Conservation (phyloP, 2,113 vertebrate genomes). For the Chloroceryle aenea region DNA sequence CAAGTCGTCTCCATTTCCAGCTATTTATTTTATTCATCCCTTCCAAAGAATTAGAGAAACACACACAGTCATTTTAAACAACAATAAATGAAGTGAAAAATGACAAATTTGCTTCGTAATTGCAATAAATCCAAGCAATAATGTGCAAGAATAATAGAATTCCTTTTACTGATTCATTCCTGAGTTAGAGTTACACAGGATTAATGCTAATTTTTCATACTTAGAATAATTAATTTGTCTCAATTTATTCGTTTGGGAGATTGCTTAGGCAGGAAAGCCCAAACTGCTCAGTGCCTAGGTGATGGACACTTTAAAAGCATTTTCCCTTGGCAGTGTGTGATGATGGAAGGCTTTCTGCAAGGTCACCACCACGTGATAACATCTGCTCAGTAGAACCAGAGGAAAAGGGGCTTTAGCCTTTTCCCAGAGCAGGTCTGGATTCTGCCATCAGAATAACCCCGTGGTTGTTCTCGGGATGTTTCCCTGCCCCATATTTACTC, state of each 20-base stretch:
- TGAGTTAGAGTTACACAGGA: not conserved
- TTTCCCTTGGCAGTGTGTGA: not conserved
- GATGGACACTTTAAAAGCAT: not conserved
- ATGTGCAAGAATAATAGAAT: not conserved
- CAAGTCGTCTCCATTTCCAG: not conserved
- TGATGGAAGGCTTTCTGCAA: not conserved
- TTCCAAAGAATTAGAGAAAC: conserved; percentile 11
- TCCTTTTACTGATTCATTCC: not conserved
- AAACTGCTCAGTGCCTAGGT: not conserved
- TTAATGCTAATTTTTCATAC: conserved; percentile 15
- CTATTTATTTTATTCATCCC: not conserved
- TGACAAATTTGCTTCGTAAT: not conserved
- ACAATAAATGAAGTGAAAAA: conserved; percentile 21
- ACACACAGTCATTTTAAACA: not conserved
- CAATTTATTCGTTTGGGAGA: not conserved
- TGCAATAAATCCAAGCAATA: conserved; percentile 7
- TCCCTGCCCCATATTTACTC: not conserved
- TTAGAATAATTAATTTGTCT: not conserved
- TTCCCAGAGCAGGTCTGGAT: not conserved
- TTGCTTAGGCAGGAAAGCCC: not conserved
- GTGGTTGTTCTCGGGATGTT: not conserved
- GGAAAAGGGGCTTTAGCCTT: not conserved
- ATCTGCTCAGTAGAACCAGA: not conserved
- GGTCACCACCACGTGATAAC: not conserved
- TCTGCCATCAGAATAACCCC: not conserved